phyloP scores from a whole-genome alignment of 2,888 invertebrate species.

The Folsomia candida region DNA sequence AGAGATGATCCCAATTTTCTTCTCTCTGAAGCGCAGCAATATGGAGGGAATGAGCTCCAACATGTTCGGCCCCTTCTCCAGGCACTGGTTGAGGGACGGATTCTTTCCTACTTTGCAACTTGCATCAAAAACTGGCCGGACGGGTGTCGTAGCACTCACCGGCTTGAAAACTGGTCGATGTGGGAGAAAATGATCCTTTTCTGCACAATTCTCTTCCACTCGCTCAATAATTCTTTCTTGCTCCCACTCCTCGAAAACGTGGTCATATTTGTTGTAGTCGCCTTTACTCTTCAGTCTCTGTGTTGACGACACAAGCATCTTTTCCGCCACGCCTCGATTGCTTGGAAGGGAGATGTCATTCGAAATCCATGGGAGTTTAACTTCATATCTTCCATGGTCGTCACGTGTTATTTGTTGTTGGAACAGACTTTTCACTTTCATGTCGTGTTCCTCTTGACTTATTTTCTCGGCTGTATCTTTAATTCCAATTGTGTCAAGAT shows the following conservation, averaged over 20 bases:
- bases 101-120: slow-evolving; percentile 32
- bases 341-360: slow-evolving; percentile 3
- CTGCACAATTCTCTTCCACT: background rate
- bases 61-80: slow-evolving; percentile 40
- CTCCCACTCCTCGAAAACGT: slow-evolving; percentile 12
- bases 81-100: slow-evolving; percentile 40
- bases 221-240: slow-evolving; percentile 9
- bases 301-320: slow-evolving; percentile 4
- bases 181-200: no score
- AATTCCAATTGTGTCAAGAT: slow-evolving; percentile 32
- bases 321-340: slow-evolving; percentile 20
- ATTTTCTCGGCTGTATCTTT: slow-evolving; percentile 15
- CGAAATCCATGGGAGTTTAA: slow-evolving; percentile 27
- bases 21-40: slow-evolving; percentile 23
- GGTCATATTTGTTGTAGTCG: background rate
- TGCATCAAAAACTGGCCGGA: slow-evolving; percentile 49
- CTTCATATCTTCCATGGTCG: slow-evolving; percentile 25
- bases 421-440: slow-evolving; percentile 13
- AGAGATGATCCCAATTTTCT: slow-evolving; percentile 26
- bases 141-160: slow-evolving; percentile 36
- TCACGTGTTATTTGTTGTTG: slow-evolving; percentile 1
- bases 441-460: slow-evolving; percentile 12
- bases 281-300: background rate
- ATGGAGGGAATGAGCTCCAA: slow-evolving; percentile 39
- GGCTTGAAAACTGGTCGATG: slow-evolving; percentile 43